Evolutionary conservation across 2,797 vertebrate species (phyloP), one percentile per base, ranked within the genome.

Genomic region (Kryptopterus vitreolus): DNA sequence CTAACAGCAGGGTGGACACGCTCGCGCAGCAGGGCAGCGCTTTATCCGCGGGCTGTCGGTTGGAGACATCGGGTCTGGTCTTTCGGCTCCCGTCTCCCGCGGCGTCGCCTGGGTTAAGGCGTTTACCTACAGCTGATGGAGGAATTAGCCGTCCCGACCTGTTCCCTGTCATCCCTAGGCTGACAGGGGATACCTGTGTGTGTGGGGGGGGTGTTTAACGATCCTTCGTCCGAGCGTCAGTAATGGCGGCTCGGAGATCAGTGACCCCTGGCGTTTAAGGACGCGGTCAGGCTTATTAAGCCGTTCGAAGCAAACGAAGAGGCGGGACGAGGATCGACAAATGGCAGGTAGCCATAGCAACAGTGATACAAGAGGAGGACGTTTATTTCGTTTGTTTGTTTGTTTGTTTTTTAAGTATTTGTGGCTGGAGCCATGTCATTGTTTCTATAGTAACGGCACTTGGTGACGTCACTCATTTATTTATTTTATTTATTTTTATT

Each of bases 31-130:
- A 59, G 77, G 77, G 53, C 65, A 13, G 18, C 9, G 52, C 16
- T 87, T 81, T 75, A 85, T 80, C 82, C 74, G 4, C 6, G 31
- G 52, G 50, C 80, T 81, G 59, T 77, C 50, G 69, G 81, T 22
- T 68, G 73, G 76, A 62, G 76, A 81, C 61, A 79, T 77, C 70
- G 68, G 68, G 76, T 77, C 83, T 75, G 76, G 61, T 80, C 18
- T 48, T 82, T 22, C 31, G 62, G 68, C 38, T 43, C 8, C 38
- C 0, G 78, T 83, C 81, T 83, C 79, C 83, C 7, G 69, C 70
- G 70, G 83, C 15, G 81, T 79, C 62, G 68, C 31, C 24, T 15
- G 61, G 81, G 81, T 82, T 81, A 55, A 79, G 58, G 46, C 57
- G 65, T 83, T n/a, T 75, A 74, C 71, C 80, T 61, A 73, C 65